A percentile compares a stretch with the other conserved stretches of the same genome.
Evolutionary conservation across 2,113 vertebrate genomes (phyloP).

Genomic region (Coryphaenoides rupestris): DNA sequence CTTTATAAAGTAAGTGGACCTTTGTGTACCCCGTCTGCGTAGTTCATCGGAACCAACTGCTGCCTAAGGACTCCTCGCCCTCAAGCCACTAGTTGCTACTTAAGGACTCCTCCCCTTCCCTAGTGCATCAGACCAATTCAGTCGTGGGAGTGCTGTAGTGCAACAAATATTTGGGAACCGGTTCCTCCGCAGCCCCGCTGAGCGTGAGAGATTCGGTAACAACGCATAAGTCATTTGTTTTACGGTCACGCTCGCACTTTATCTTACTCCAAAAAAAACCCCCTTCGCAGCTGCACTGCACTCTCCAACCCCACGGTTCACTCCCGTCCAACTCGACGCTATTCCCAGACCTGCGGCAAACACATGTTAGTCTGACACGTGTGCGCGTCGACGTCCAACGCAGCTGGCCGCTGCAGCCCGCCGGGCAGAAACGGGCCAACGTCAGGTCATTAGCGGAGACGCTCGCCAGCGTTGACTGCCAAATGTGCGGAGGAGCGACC

Average conservation of each 20-base stretch:
- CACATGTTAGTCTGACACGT: constrained; percentile 65
- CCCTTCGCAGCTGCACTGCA: constrained; percentile 63
- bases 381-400: constrained; percentile 61
- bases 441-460: constrained; percentile 68
- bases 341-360: constrained; percentile 65
- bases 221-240: constrained; percentile 69
- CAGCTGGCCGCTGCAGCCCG: constrained; percentile 59
- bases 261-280: constrained; percentile 59
- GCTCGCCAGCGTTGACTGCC: constrained; percentile 20
- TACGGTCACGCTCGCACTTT: constrained; percentile 55
- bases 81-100: background rate
- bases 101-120: background rate
- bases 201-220: constrained; percentile 64
- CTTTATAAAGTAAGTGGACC: constrained; percentile 88
- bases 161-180: constrained; percentile 10
- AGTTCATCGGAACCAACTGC: no score
- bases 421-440: constrained; percentile 55
- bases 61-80: background rate
- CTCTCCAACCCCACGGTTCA: background rate
- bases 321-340: constrained; percentile 25
- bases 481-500: no score
- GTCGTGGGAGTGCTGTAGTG: no score
- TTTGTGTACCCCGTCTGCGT: no score
- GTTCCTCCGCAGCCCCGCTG: constrained; percentile 23
- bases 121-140: background rate